phyloP scores from a whole-genome alignment of 2,113 vertebrate genomes.

The Larimichthys crocea region DNA sequence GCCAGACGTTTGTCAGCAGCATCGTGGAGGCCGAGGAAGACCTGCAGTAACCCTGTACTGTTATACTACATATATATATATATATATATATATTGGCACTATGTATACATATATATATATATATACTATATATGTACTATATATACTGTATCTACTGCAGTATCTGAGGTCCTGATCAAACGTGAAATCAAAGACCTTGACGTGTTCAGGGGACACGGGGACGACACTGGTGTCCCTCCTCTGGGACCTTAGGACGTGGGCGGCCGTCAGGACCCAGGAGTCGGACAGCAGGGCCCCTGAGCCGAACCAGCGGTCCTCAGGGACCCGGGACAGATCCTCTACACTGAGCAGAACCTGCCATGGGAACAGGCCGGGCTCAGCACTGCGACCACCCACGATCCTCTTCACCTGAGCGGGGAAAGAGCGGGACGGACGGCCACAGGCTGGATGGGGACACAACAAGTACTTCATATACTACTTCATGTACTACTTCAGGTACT shows the following conservation, averaged over 20 bases:
- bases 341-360: constrained; percentile 96
- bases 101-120: too few species aligned
- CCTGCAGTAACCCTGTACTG: constrained; percentile 52
- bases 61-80: neutral
- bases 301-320: constrained; percentile 94
- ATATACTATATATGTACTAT: neutral
- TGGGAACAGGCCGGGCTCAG: constrained; percentile 91
- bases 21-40: constrained; percentile 90
- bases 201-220: constrained; percentile 88
- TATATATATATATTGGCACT: too few species aligned
- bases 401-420: constrained; percentile 90
- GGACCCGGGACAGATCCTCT: constrained; percentile 91
- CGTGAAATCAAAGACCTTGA: constrained; percentile 81
- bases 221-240: constrained; percentile 89
- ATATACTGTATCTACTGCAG: too few species aligned
- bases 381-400: constrained; percentile 90
- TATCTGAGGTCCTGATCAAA: too few species aligned
- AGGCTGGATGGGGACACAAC: constrained; percentile 52
- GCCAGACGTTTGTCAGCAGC: constrained; percentile 85
- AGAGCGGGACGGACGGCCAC: constrained; percentile 83
- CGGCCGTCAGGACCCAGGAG: constrained; percentile 93
- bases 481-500: neutral
- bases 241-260: constrained; percentile 93
- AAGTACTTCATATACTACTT: neutral
- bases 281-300: constrained; percentile 92